Evolutionary conservation across 2,113 vertebrate genomes (phyloP).

Genomic region (Psephotus haematonotus): DNA sequence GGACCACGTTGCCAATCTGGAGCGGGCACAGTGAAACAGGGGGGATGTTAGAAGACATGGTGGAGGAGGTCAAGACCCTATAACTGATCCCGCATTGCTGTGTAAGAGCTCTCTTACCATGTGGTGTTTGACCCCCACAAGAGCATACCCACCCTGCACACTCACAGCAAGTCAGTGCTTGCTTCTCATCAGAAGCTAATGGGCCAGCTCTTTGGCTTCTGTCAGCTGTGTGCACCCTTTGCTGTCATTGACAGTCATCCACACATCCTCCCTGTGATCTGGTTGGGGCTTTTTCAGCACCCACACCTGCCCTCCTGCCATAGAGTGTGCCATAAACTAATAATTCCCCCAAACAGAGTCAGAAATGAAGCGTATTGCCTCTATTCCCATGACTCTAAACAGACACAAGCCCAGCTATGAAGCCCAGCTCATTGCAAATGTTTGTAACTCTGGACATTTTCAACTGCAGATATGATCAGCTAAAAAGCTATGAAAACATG

Average conservation of each 20-base stretch:
- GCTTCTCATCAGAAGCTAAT: not conserved
- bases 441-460: not conserved
- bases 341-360: not conserved
- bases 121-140: not conserved
- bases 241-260: not conserved
- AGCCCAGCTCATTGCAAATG: not conserved
- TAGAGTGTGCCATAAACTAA: not conserved
- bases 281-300: not conserved
- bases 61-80: fast-evolving
- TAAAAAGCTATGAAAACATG: not conserved
- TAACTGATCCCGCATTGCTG: too few species aligned
- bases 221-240: not conserved
- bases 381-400: not conserved
- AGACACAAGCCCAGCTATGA: not conserved
- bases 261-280: not conserved
- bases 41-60: fast-evolving
- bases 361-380: not conserved
- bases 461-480: not conserved
- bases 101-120: too few species aligned
- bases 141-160: not conserved
- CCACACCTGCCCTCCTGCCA: not conserved
- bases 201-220: not conserved
- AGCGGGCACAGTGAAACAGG: not conserved
- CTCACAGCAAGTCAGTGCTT: not conserved
- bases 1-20: constrained; percentile 88